Evolutionary conservation across 1,140 invertebrate species (phyloP).

Genomic region (Halesus radiatus): DNA sequence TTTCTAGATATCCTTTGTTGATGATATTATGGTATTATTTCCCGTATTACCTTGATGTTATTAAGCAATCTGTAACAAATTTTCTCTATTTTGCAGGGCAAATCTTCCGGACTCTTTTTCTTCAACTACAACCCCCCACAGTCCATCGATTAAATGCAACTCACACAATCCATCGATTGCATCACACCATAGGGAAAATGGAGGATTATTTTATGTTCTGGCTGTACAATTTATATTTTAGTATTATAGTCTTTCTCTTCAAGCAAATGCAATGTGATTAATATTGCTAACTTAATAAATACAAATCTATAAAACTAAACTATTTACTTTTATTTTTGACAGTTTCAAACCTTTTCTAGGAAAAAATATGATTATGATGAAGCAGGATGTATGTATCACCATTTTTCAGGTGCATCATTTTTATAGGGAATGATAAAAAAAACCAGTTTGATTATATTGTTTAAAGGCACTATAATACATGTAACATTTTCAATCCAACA

Average conservation of each 20-base stretch:
- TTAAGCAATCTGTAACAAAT: neutral
- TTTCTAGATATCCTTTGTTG: too few relatives aligned
- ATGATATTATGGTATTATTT: too few relatives aligned
- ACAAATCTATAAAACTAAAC: constrained; percentile 1
- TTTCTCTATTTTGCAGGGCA: constrained; percentile 64
- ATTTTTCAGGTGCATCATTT: too few relatives aligned
- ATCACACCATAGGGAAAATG: neutral
- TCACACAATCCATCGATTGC: too few relatives aligned
- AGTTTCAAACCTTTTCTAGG: too few relatives aligned
- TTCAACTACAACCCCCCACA: constrained; percentile 74
- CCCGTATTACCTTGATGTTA: neutral
- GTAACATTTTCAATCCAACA: neutral
- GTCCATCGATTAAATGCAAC: constrained; percentile 66
- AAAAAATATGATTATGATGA: too few relatives aligned
- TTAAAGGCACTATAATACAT: constrained; percentile 18
- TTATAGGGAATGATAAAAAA: neutral
- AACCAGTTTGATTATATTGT: neutral
- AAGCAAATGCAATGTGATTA: constrained; percentile 3
- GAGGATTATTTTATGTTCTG: constrained; percentile 16
- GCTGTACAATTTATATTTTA: constrained; percentile 7
- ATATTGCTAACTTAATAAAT: constrained; percentile 38
- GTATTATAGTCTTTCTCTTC: constrained; percentile 15
- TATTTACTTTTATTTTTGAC: neutral
- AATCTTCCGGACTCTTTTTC: constrained; percentile 71
- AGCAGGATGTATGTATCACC: too few relatives aligned